phyloP scores from a whole-genome alignment of 2,888 invertebrate species.

The Anticlea derivata region DNA sequence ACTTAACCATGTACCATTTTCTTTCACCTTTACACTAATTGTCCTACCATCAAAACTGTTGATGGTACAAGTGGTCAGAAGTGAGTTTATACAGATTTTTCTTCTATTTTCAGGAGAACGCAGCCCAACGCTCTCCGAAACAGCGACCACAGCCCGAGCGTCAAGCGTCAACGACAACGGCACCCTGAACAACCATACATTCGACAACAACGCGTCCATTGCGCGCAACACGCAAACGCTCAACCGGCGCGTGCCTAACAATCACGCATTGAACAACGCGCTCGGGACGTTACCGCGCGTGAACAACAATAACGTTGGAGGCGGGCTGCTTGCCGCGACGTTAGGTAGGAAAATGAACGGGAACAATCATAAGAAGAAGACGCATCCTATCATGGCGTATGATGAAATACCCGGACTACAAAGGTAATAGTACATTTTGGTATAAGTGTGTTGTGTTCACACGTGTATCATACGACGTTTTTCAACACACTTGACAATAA shows the following conservation, averaged over 20 bases:
- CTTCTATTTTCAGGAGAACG: conserved; percentile 83
- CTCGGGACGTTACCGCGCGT: conserved; percentile 74
- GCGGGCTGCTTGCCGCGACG: conserved; percentile 67
- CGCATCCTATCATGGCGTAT: conserved; percentile 82
- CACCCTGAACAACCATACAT: conserved; percentile 63
- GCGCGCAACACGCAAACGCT: conserved; percentile 73
- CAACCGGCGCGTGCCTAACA: conserved; percentile 64
- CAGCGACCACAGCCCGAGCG: conserved; percentile 92
- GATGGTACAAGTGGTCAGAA: too few relatives aligned
- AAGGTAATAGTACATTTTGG: conserved; percentile 48
- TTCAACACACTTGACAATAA: too few relatives aligned
- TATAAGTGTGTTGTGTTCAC: too few relatives aligned
- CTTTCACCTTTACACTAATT: too few relatives aligned
- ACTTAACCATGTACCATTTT: too few relatives aligned
- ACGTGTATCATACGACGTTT: too few relatives aligned
- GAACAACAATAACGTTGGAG: conserved; percentile 63
- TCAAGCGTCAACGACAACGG: conserved; percentile 85
- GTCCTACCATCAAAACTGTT: too few relatives aligned
- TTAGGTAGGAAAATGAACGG: conserved; percentile 80
- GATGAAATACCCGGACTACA: conserved; percentile 85
- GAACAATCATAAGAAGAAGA: conserved; percentile 80
- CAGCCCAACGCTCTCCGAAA: conserved; percentile 92
- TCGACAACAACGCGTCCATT: conserved; percentile 61
- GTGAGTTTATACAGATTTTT: neutral
- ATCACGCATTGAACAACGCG: conserved; percentile 73